Evolutionary conservation across 2,797 vertebrate species (phyloP), one percentile per base, ranked within the genome.

Genomic region (Kryptopterus vitreolus): DNA sequence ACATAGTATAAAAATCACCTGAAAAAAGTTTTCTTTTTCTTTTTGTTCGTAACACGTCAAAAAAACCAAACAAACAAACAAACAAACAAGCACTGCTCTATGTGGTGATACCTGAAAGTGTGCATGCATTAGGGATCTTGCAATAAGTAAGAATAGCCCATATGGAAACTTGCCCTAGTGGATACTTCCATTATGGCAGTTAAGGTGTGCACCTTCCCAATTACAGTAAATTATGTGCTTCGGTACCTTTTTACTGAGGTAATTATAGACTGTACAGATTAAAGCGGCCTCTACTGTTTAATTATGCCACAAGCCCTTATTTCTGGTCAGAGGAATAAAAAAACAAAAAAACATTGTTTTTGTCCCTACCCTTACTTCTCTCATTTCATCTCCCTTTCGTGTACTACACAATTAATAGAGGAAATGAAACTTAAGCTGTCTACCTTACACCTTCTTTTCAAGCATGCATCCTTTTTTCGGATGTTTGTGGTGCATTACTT

Each of bases 401-500:
- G 20, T 26, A 59, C 26, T n/a, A 55, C 9, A 46, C 72, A 74
- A 43, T 74, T 55, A 57, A 8, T 4, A 59, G 33, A 26, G 20
- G 71, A 74, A 74, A 15, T 29, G 22, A 58, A 38, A 74, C 5
- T 9, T 33, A 55, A 33, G 10, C 22, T 9, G n/a, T 24, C 11
- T 18, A 26, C 33, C 33, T 18, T 57, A 55, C n/a, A n/a, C 10
- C 7, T 72, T 57, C 71, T 86, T 78, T 57, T 69, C 46, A 57
- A 46, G 0, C 26, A 33, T 16, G 24, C 31, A 13, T 53, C 24
- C 3, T 63, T 73, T 73, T n/a, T 73, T 55, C 7, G 20, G 20
- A 38, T 53, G 33, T 46, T 70, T 50, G 26, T 53, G 15, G 1
- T 35, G 43, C 59, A 16, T 31, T 59, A 13, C n/a, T 22, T 43